Evolutionary conservation across 2,113 vertebrate species (phyloP).

Genomic region (Phrynosoma blainvillii): DNA sequence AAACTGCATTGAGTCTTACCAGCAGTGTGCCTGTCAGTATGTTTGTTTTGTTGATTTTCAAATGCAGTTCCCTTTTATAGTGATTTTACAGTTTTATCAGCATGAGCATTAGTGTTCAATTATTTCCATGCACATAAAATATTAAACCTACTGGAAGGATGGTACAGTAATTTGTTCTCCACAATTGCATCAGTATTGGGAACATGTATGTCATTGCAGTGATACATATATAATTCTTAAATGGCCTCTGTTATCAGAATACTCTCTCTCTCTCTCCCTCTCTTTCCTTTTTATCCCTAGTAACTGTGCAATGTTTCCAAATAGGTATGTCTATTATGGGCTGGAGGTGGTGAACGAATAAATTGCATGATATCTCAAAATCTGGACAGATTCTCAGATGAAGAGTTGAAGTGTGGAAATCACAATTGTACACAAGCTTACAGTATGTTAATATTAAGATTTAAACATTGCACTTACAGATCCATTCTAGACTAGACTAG

Average conservation of each 20-base stretch:
- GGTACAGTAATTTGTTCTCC: background rate
- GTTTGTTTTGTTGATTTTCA: background rate
- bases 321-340: no score
- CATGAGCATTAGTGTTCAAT: background rate
- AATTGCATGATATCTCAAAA: background rate
- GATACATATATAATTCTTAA: background rate
- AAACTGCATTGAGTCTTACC: background rate
- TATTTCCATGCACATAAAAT: constrained; percentile 23
- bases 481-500: no score
- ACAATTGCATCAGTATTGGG: background rate
- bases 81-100: background rate
- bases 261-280: background rate
- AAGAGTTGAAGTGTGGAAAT: no score
- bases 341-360: no score
- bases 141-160: constrained; percentile 1
- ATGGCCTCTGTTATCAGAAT: background rate
- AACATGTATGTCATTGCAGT: background rate
- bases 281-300: background rate
- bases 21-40: constrained; percentile 14
- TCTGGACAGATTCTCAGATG: no score
- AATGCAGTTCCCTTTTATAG: background rate
- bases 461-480: no score
- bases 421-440: no score
- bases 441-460: no score
- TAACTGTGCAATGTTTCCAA: background rate